Percentiles rank a stretch among this genome's conserved stretches.
Conservation (phyloP, 2,888 invertebrate genomes). For the Cephus pulcher region DNA sequence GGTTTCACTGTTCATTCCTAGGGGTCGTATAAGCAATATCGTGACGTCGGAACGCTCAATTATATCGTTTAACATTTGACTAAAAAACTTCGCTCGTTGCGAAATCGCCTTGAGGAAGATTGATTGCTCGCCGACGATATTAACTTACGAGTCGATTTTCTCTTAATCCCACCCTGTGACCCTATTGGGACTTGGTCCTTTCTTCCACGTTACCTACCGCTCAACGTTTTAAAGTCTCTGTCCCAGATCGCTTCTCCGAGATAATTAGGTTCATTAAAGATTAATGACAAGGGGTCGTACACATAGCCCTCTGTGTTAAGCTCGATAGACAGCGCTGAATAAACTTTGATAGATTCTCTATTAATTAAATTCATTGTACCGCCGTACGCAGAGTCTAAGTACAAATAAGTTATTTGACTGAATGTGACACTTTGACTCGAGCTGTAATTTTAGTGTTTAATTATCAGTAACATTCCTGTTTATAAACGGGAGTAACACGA, state of each 20-base stretch:
- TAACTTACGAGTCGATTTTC: background rate
- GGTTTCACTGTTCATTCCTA: background rate
- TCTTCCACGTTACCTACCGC: background rate
- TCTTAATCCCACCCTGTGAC: background rate
- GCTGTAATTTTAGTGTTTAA: background rate
- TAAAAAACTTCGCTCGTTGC: background rate
- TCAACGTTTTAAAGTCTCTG: background rate
- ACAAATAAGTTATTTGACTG: background rate
- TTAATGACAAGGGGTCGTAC: background rate
- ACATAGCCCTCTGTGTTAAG: background rate
- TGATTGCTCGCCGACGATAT: background rate
- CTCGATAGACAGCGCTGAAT: background rate
- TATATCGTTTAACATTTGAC: background rate
- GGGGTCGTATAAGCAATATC: background rate
- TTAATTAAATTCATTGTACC: background rate
- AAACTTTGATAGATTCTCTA: background rate
- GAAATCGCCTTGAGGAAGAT: background rate
- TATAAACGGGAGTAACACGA: background rate
- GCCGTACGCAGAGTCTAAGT: background rate
- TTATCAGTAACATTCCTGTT: background rate
- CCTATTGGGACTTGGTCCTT: background rate
- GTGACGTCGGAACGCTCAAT: background rate
- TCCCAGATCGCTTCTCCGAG: background rate
- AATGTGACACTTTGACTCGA: background rate
- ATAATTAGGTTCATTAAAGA: background rate